phyloP scores from a whole-genome alignment of 1,140 invertebrate species.

The Fragariocoptes setiger region DNA sequence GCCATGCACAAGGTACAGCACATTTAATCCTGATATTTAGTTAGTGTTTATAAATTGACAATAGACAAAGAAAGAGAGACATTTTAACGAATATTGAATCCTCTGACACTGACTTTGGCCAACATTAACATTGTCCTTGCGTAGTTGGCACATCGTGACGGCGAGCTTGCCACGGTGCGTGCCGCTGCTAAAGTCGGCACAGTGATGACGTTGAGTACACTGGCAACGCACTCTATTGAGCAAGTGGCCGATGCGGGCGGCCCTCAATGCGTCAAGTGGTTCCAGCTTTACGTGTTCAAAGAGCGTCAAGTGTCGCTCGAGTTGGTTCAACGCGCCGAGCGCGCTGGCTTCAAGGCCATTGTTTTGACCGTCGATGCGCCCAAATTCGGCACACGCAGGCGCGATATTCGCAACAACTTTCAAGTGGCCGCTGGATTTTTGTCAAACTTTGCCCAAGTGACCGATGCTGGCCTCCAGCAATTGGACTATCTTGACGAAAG shows the following conservation, averaged over 20 bases:
- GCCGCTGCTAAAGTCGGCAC: conserved; percentile 36
- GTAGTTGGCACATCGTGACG: conserved; percentile 62
- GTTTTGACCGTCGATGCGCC: conserved; percentile 69
- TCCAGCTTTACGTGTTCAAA: conserved; percentile 61
- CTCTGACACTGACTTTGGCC: no score
- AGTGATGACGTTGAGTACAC: conserved; percentile 49
- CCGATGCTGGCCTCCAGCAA: conserved; percentile 8
- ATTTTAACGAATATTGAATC: no score
- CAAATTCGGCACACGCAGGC: conserved; percentile 39
- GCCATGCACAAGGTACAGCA: conserved; percentile 61
- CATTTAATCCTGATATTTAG: no score
- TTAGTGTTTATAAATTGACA: no score
- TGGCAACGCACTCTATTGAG: conserved; percentile 56
- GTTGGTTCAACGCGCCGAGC: conserved; percentile 43
- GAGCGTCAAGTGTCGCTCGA: conserved; percentile 37
- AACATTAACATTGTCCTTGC: no score
- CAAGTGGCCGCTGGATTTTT: conserved; percentile 39
- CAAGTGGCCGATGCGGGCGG: conserved; percentile 41
- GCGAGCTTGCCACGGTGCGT: conserved; percentile 47
- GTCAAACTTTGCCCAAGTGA: conserved; percentile 34
- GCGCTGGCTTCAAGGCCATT: conserved; percentile 49
- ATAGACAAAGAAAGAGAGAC: no score
- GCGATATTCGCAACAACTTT: conserved; percentile 54
- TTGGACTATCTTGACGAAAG: conserved; percentile 31
- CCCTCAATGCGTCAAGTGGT: conserved; percentile 47